These are phyloP conservation scores for Brachionus plicatilis DNA, from an alignment of 1,140 invertebrate genomes.

Conservation along the genomic window DNA sequence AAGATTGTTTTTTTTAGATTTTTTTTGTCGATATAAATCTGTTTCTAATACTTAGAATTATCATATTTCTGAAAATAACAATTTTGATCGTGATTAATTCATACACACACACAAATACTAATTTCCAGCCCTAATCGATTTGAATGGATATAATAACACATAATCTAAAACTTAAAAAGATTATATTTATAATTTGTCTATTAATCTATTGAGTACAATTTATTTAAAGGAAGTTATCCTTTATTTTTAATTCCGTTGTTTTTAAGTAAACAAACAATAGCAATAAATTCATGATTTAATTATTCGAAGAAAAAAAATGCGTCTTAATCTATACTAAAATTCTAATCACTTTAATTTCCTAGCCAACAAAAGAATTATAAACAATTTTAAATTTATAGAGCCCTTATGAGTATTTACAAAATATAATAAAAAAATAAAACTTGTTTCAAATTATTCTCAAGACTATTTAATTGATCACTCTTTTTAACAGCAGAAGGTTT, in stretches of 20 bases:
- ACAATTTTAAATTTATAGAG: too few species aligned
- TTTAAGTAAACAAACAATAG: background rate
- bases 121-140: background rate
- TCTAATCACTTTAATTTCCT: too few species aligned
- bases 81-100: background rate
- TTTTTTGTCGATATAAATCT: background rate
- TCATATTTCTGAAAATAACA: background rate
- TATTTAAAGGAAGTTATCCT: background rate
- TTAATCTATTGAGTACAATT: background rate
- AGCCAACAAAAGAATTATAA: too few species aligned
- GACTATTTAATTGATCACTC: too few species aligned
- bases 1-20: background rate
- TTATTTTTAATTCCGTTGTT: background rate
- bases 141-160: background rate
- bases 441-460: too few species aligned
- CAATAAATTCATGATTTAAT: background rate
- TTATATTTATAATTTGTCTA: background rate
- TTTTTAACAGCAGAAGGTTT: too few species aligned
- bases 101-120: background rate
- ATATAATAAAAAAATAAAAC: too few species aligned
- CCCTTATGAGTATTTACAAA: too few species aligned
- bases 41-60: background rate
- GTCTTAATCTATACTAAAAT: too few species aligned
- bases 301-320: too few species aligned
- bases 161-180: background rate